Conservation (phyloP, 2,888 invertebrate genomes). For the Rapana venosa region DNA sequence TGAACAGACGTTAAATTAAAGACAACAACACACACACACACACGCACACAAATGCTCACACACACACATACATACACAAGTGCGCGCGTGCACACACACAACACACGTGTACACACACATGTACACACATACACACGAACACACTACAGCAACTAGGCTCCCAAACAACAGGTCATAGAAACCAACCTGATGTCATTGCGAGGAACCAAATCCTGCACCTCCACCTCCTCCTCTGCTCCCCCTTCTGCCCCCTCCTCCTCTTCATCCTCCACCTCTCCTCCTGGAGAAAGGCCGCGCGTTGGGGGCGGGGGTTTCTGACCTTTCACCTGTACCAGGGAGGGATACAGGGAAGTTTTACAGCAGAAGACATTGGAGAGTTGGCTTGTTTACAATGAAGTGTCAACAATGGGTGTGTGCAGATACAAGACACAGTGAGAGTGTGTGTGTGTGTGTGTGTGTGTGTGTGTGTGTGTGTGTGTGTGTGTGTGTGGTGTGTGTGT, state of each 20-base stretch:
- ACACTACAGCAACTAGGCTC: not conserved
- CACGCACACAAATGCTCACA: slow-evolving; percentile 50
- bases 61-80: too few species aligned
- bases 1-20: too few species aligned
- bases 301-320: slow-evolving; percentile 89
- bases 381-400: too few species aligned
- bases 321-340: slow-evolving; percentile 72
- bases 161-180: not conserved
- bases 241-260: slow-evolving; percentile 51
- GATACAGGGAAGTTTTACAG: not conserved
- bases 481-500: too few species aligned
- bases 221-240: slow-evolving; percentile 63
- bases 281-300: slow-evolving; percentile 82
- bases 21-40: not conserved
- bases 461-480: not conserved
- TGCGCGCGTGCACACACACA: not conserved
- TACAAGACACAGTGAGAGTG: too few species aligned
- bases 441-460: too few species aligned
- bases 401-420: too few species aligned
- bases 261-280: slow-evolving; percentile 79
- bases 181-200: slow-evolving; percentile 62
- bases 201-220: slow-evolving; percentile 86
- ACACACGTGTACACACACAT: not conserved
- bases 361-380: too few species aligned
- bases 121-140: not conserved